These are phyloP conservation scores for Dendrolimus kikuchii DNA, from an alignment of 1,140 invertebrate genomes.

Conservation along the genomic window DNA sequence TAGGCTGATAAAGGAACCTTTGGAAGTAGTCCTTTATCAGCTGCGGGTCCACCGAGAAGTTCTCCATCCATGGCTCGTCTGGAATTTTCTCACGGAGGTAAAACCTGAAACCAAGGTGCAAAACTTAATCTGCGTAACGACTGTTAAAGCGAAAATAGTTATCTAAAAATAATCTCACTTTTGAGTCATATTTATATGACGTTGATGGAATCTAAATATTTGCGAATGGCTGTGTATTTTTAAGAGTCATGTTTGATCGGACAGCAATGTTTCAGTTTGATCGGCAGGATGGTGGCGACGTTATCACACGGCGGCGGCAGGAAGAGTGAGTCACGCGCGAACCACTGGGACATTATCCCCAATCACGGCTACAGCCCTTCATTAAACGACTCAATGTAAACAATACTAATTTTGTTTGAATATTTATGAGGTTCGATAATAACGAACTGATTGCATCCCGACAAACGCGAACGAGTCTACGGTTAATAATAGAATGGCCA, in stretches of 20 bases:
- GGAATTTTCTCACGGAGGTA: constrained; percentile 88
- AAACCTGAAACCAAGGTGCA: constrained; percentile 73
- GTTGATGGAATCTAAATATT: constrained; percentile 32
- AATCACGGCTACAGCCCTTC: constrained; percentile 41
- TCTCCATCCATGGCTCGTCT: constrained; percentile 86
- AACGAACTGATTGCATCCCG: constrained; percentile 4
- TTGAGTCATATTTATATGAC: constrained; percentile 35
- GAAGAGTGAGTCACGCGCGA: constrained; percentile 54
- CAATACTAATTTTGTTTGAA: constrained; percentile 20
- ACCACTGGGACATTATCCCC: constrained; percentile 44
- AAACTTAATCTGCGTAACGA: constrained; percentile 7
- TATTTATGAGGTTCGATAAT: constrained; percentile 4
- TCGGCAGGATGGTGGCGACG: constrained; percentile 58
- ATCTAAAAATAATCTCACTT: constrained; percentile 38
- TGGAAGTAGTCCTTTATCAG: constrained; percentile 92
- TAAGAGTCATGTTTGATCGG: constrained; percentile 34
- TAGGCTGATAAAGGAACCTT: constrained; percentile 91
- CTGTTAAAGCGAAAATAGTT: constrained; percentile 3
- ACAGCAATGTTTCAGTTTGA: constrained; percentile 47
- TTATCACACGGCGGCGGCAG: constrained; percentile 55
- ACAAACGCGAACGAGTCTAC: too few relatives aligned
- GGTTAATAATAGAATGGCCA: too few relatives aligned
- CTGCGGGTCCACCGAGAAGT: constrained; percentile 91
- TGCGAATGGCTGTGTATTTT: constrained; percentile 26
- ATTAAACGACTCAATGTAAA: constrained; percentile 22